Evolutionary conservation across 1,140 invertebrate species (phyloP), one percentile per base, ranked within the genome.

Genomic region (Drosophila neocordata): DNA sequence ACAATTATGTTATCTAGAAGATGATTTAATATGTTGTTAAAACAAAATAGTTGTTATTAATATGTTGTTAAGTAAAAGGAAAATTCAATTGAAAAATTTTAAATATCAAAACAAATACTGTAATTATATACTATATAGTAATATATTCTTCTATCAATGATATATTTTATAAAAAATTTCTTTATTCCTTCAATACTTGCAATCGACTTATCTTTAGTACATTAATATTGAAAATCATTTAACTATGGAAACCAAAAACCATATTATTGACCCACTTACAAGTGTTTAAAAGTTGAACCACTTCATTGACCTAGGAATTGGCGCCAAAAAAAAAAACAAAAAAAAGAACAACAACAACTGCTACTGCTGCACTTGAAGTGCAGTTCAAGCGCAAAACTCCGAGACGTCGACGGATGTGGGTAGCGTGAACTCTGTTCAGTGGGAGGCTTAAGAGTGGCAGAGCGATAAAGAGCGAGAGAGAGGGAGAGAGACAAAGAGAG

Each of bases 331-430:
- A 20, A 48, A 48, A 48, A 18, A 1, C 2, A 18, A 44, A 44
- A 44, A 44, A 5, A 18, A 18, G 15, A 6, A 18, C 35, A 4
- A 8, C 18, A 31, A 9, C 22, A 62, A 58, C 37, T 71, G 41
- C 41, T 8, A 48, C 41, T 79, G 64, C 79, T 67, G 70, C 76
- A 63, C 76, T 72, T 65, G 75, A 79, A 65, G 59, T 64, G 63
- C 44, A 65, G 48, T 74, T 69, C 41, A 74, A 81, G 62, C 73
- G 62, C 79, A 68, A 71, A 31, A 69, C 66, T 53, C 53, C 53
- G 53, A 58, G 55, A 56, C 65, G 66, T 63, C 62, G 31, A 53
- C 51, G 73, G 59, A 61, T 60, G 65, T 76, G 60, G 76, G 38
- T 38, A 56, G 18, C 15, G 51, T 44, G 44, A 76, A 56, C 52